phyloP scores from a whole-genome alignment of 2,888 invertebrate species.

The Eumacrocentrus americanus region DNA sequence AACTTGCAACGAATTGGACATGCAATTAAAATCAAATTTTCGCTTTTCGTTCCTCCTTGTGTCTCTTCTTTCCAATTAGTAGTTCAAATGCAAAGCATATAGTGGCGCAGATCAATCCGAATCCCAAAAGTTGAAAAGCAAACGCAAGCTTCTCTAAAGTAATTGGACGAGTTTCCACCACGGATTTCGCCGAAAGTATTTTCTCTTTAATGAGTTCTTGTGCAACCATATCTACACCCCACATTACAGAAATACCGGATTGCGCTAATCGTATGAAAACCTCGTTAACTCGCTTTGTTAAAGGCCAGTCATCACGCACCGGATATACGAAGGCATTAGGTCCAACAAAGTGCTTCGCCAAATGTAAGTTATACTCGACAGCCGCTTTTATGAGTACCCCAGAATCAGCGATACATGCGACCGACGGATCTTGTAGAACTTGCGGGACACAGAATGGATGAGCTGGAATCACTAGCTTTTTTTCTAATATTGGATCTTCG shows the following conservation, averaged over 20 bases:
- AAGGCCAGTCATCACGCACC: not conserved
- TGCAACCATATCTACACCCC: not conserved
- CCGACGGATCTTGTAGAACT: not conserved
- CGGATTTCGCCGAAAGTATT: not conserved
- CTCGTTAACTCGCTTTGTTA: not conserved
- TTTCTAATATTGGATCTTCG: not conserved
- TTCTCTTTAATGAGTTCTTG: not conserved
- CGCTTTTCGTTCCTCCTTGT: too few species aligned
- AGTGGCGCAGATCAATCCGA: not conserved
- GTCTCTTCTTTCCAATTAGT: too few species aligned
- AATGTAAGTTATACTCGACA: not conserved
- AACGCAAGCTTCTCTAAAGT: not conserved
- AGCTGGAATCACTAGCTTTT: not conserved
- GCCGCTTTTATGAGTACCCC: not conserved
- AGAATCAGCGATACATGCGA: not conserved
- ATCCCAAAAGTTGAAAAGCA: not conserved
- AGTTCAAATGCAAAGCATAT: too few species aligned
- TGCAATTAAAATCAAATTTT: too few species aligned
- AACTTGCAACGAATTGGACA: too few species aligned
- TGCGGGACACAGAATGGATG: not conserved
- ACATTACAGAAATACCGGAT: not conserved
- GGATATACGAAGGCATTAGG: not conserved
- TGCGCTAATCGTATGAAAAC: not conserved
- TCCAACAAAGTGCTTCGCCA: not conserved
- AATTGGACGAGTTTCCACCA: not conserved